These are phyloP conservation scores for Acleris holmiana DNA, from an alignment of 2,888 invertebrate species.

Conservation along the genomic window DNA sequence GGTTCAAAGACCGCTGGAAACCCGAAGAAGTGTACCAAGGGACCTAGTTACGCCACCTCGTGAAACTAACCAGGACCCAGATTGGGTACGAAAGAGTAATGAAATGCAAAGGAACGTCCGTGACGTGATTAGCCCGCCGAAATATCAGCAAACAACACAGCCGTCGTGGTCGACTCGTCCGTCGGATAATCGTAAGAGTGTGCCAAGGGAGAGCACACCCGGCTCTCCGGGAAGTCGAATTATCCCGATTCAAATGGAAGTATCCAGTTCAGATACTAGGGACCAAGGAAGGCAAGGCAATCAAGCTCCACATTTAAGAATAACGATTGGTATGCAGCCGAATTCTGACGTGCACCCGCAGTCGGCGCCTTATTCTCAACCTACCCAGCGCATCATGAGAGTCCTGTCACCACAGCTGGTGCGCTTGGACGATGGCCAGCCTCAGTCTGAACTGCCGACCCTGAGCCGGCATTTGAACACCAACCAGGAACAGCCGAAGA, in stretches of 20 bases:
- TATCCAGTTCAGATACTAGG: slow-evolving; percentile 64
- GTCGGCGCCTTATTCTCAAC: slow-evolving; percentile 66
- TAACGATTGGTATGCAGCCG: slow-evolving; percentile 76
- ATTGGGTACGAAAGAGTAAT: slow-evolving; percentile 76
- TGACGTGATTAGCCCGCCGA: slow-evolving; percentile 75
- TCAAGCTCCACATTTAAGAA: slow-evolving; percentile 72
- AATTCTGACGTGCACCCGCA: slow-evolving; percentile 56
- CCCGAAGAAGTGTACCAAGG: slow-evolving; percentile 65
- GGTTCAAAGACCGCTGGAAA: slow-evolving; percentile 73
- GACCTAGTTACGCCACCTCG: slow-evolving; percentile 74
- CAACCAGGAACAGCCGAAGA: slow-evolving; percentile 72
- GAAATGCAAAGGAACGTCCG: slow-evolving; percentile 70
- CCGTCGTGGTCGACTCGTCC: slow-evolving; percentile 77
- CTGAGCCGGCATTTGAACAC: slow-evolving; percentile 65
- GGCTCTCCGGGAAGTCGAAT: slow-evolving; percentile 75
- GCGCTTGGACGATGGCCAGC: slow-evolving; percentile 68
- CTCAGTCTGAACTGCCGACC: slow-evolving; percentile 69
- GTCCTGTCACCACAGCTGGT: slow-evolving; percentile 81
- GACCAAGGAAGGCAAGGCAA: slow-evolving; percentile 60
- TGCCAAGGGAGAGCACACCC: slow-evolving; percentile 66
- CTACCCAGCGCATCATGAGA: slow-evolving; percentile 82
- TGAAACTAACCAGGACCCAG: slow-evolving; percentile 71
- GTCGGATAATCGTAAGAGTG: slow-evolving; percentile 75
- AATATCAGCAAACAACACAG: slow-evolving; percentile 70
- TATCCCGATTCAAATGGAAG: slow-evolving; percentile 88